A percentile compares a stretch with the other conserved stretches of the same genome.
These are phyloP conservation scores for Regulus satrapa DNA, from an alignment of 2,113 vertebrate species.

Conservation along the genomic window DNA sequence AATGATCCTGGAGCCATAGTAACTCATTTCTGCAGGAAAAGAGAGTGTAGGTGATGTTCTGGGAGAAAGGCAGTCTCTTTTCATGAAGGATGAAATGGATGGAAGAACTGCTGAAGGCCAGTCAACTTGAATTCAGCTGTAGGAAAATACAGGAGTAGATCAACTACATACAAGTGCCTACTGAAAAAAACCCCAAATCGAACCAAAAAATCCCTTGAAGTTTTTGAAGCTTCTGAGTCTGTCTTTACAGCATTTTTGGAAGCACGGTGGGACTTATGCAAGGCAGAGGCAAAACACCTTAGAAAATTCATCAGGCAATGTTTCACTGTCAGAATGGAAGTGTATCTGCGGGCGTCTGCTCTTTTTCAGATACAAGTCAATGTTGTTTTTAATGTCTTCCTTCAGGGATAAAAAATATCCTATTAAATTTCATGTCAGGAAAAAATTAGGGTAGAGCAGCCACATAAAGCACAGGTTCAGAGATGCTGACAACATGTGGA, in stretches of 20 bases:
- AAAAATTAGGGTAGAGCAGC: background rate
- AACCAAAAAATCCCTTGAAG: fast-evolving
- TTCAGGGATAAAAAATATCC: background rate
- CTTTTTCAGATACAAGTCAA: background rate
- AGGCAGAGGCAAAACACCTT: background rate
- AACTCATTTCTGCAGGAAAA: background rate
- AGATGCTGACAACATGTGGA: background rate
- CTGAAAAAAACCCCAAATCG: background rate
- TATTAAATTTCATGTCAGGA: background rate
- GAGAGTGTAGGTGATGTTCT: background rate
- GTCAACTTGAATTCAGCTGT: background rate
- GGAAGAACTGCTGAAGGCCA: background rate
- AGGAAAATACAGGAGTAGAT: background rate
- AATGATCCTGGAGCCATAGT: background rate
- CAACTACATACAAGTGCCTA: background rate
- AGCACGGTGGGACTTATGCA: background rate
- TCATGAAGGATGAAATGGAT: background rate
- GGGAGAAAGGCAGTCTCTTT: background rate
- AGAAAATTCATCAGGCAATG: background rate
- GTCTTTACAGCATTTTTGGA: background rate
- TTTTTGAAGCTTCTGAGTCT: background rate
- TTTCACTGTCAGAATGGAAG: background rate
- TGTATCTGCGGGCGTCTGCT: background rate
- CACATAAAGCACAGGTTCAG: background rate
- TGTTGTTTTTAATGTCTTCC: background rate